Base-by-base conservation (phyloP, 2,113 vertebrate species). In the Glaucomys volans region DNA sequence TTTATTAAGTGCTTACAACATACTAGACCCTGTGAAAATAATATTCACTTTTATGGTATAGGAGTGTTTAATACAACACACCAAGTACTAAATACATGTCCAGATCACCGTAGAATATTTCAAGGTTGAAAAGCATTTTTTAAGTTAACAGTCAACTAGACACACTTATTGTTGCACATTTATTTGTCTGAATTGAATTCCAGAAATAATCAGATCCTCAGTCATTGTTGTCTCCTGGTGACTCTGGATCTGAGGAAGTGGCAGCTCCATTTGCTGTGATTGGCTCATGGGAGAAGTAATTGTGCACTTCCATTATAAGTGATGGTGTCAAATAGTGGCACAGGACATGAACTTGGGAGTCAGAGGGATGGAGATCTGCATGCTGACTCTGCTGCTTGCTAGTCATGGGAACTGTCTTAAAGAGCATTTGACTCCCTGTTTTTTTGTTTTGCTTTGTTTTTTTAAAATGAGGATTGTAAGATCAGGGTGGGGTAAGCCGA, bases 1-100 rank as follows among this genome's bases (percentile, higher is more conserved):
- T 92, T 91, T 93, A 90, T 96, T 95, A 91, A 88, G 26, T 84
- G 35, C 32, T 91, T 87, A 75, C 9, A 84, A 8, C 67, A 35
- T 47, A 92, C 2, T 67, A 88, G 76, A 24, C n/a, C 86, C 26
- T 50, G 0, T 92, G 32, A 14, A 87, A 93, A 94, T 81, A 88
- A 85, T 93, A 75, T 76, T 84, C 4, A n/a, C 28, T 59, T 94
- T 54, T 77, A 22, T 14, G 20, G 17, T 81, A 18, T 37, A 44
- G 28, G 26, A 69, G 67, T 74, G 4, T 62, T 64, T 71, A 59
- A 57, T 24, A 71, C 6, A 90, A 42, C 69, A 90, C 22, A 59
- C 1, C 72, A 14, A 37, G 30, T 57, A 30, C 24, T 88, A 92
- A 90, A 35, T 30, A 32, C 20, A 81, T 6, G 9, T 2, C 20